Base-by-base conservation (phyloP, 1,140 invertebrate genomes). In the Panagrolaimus sp. region DNA sequence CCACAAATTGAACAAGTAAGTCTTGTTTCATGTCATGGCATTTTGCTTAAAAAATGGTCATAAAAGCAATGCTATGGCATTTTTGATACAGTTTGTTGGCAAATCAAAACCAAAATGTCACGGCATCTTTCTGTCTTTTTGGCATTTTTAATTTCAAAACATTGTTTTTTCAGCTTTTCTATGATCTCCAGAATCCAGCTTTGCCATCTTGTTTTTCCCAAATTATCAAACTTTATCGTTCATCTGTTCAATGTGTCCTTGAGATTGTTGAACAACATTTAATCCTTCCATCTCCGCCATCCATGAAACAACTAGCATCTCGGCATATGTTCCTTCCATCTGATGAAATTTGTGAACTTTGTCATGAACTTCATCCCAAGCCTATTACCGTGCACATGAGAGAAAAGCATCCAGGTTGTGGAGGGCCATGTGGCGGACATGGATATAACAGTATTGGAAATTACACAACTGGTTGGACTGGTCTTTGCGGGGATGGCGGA, bases 331-430 rank as follows among this genome's bases (percentile, higher is more conserved):
- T 63, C n/a, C 43, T 26, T 14, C 43, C 69, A 62, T 43, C 10
- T 6, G 76, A 72, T 67, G 78, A 71, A 72, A 66, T 87, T 43
- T 97, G 94, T 83, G 94, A 96, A 83, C 86, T 96, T 21, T 97
- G 94, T 81, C 91, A 90, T 7, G 84, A 84, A 21, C 86, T 87
- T 81, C 88, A 89, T 78, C 88, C 90, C 66, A 88, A 90, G 84
- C 91, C 91, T 0, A 88, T 96, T 0, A 94, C 91, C 0, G 91
- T 91, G 74, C 94, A 97, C 83, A 94, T 97, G 91, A 87, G 90
- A 58, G 88, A 89, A 75, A 84, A 88, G 47, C 94, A 96, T 86
- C 90, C 90, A 3, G 94, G 94, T 0, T 96, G 94, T 84, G 91
- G 91, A 0, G 88, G 88, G 77, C 88, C 90, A 71, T 89, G 91